These are phyloP conservation scores for Neogobius melanostomus DNA, from an alignment of 2,113 vertebrate genomes.

Conservation along the genomic window DNA sequence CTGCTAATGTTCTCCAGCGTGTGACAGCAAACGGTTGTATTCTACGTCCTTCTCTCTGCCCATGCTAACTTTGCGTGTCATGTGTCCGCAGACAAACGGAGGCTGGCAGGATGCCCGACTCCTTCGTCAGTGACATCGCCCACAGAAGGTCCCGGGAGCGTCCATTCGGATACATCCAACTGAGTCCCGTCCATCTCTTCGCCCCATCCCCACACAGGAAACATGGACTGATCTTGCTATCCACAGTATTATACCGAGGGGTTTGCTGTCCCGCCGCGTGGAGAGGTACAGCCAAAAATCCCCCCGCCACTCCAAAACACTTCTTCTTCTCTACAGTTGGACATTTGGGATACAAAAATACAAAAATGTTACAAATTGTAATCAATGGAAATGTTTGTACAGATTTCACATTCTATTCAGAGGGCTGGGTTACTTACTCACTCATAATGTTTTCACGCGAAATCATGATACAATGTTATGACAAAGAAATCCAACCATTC, in stretches of 20 bases:
- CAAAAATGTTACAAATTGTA: slow-evolving; percentile 57
- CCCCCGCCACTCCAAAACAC: slow-evolving; percentile 43
- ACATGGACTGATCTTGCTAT: slow-evolving; percentile 68
- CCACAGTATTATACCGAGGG: slow-evolving; percentile 70
- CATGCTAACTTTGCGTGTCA: slow-evolving; percentile 12
- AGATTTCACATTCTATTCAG: slow-evolving; percentile 78
- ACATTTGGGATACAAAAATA: slow-evolving; percentile 74
- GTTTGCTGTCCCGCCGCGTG: slow-evolving; percentile 49
- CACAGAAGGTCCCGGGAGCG: slow-evolving; percentile 99
- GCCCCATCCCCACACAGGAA: slow-evolving; percentile 64
- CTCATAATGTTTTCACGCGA: slow-evolving; percentile 65
- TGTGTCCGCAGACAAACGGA: slow-evolving; percentile 88
- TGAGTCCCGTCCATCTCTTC: slow-evolving; percentile 82
- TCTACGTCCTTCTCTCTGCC: background rate
- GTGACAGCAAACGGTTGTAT: background rate
- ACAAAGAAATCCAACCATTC: slow-evolving; percentile 67
- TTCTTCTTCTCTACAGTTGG: slow-evolving; percentile 61
- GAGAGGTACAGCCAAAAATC: slow-evolving; percentile 54
- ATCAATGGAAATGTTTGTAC: slow-evolving; percentile 71
- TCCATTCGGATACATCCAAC: slow-evolving; percentile 99
- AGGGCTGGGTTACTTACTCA: slow-evolving; percentile 75
- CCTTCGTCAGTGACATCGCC: slow-evolving; percentile 99
- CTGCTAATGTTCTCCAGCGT: background rate
- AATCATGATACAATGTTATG: slow-evolving; percentile 64
- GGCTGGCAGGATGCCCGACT: slow-evolving; percentile 99